Percentiles rank a stretch among this genome's conserved stretches.
Evolutionary conservation across 1,140 invertebrate species (phyloP).

Genomic region (Brevipalpus yothersi): DNA sequence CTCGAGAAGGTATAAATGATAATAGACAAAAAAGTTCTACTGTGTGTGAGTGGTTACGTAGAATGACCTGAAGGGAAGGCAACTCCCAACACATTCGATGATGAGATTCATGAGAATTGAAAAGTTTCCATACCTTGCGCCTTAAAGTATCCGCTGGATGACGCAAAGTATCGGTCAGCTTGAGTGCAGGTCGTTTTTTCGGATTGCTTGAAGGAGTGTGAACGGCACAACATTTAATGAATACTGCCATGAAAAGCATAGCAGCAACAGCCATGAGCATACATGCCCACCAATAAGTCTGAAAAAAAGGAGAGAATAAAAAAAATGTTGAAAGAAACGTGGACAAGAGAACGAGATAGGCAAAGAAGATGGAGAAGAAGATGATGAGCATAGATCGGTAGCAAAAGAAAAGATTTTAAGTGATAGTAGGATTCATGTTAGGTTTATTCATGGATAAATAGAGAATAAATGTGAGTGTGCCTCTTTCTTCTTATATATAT

Average conservation of each 20-base stretch:
- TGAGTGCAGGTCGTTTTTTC: conserved; percentile 56
- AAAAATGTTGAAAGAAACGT: background rate
- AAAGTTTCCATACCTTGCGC: conserved; percentile 31
- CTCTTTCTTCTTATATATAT: no score
- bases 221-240: conserved; percentile 97
- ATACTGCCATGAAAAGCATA: conserved; percentile 87
- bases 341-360: background rate
- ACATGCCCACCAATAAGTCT: conserved; percentile 93
- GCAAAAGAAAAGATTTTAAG: no score
- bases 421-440: no score
- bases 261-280: conserved; percentile 68
- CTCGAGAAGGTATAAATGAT: no score
- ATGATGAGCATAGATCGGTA: no score
- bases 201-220: conserved; percentile 95
- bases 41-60: no score
- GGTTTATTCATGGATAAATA: no score
- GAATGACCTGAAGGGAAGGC: no score
- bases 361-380: background rate
- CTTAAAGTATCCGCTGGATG: conserved; percentile 65
- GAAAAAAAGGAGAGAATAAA: conserved; percentile 13
- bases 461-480: no score
- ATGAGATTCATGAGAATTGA: no score
- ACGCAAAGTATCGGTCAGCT: conserved; percentile 59
- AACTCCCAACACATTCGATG: no score
- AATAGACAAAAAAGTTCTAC: no score